Conservation (phyloP, 2,888 invertebrate species). For the Lithophane ornitopus region DNA sequence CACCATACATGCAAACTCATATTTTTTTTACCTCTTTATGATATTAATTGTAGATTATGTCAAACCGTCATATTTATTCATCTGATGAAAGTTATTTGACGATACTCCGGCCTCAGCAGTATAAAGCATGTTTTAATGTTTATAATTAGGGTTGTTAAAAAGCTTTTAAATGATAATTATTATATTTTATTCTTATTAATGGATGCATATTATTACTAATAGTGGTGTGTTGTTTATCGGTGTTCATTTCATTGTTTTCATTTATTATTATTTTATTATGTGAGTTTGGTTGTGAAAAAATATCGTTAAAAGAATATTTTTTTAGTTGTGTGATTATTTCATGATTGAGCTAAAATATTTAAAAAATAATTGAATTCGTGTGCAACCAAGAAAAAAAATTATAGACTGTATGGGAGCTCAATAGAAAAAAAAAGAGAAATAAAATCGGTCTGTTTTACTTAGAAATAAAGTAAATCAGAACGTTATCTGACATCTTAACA, state of each 20-base stretch:
- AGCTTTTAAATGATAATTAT: background rate
- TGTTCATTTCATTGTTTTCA: constrained; percentile 46
- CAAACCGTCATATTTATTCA: background rate
- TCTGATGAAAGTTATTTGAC: background rate
- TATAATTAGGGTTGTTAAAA: background rate
- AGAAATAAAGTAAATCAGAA: background rate
- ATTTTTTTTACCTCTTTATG: no score
- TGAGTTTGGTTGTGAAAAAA: constrained; percentile 48
- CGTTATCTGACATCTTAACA: background rate
- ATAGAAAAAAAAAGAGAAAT: background rate
- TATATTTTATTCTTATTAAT: background rate
- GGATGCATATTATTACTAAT: constrained; percentile 36
- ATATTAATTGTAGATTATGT: background rate
- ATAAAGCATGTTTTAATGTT: constrained; percentile 17
- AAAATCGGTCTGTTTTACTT: background rate
- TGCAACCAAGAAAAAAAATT: background rate
- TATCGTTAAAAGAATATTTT: background rate
- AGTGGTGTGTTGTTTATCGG: constrained; percentile 38
- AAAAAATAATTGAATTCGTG: background rate
- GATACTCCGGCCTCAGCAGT: background rate
- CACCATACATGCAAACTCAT: no score
- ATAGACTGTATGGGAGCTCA: no score
- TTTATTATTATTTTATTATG: constrained; percentile 37
- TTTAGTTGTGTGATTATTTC: background rate
- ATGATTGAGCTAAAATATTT: background rate